A percentile compares a stretch with the other conserved stretches of the same genome.
Conservation (phyloP, 2,888 invertebrate genomes). For the Diarsia rubi region DNA sequence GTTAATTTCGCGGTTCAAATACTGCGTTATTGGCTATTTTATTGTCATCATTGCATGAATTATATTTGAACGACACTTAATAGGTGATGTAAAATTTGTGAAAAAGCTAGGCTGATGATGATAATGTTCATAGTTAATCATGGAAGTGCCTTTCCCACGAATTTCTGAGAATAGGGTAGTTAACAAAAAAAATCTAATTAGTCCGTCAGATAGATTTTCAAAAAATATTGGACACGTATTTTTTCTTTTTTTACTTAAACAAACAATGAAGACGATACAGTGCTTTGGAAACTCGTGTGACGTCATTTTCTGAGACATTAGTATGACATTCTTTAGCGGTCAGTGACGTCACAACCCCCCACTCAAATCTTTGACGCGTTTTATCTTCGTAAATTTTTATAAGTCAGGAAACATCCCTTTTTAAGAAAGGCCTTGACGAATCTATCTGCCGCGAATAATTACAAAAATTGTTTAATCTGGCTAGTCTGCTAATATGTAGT, state of each 20-base stretch:
- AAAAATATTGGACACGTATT: no score
- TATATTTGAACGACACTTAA: background rate
- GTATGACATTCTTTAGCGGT: no score
- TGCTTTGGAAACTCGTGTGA: no score
- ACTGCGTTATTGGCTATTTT: background rate
- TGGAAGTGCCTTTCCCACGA: background rate
- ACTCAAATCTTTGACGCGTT: no score
- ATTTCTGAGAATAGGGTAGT: background rate
- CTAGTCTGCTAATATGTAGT: background rate
- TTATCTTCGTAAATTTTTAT: no score
- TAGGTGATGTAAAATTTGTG: background rate
- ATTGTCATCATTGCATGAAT: background rate
- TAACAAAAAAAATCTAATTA: no score
- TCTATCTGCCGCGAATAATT: background rate
- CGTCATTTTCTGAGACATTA: no score
- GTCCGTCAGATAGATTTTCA: no score
- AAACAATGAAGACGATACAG: no score
- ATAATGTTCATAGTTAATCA: background rate
- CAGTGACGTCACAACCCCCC: no score
- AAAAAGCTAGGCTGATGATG: background rate
- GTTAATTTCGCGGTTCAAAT: conserved; percentile 1
- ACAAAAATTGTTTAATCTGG: background rate
- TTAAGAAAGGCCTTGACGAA: background rate
- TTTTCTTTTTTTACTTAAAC: no score
- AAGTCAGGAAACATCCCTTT: no score